These are phyloP conservation scores for Portunus trituberculatus DNA, from an alignment of 1,140 invertebrate species.

Conservation along the genomic window DNA sequence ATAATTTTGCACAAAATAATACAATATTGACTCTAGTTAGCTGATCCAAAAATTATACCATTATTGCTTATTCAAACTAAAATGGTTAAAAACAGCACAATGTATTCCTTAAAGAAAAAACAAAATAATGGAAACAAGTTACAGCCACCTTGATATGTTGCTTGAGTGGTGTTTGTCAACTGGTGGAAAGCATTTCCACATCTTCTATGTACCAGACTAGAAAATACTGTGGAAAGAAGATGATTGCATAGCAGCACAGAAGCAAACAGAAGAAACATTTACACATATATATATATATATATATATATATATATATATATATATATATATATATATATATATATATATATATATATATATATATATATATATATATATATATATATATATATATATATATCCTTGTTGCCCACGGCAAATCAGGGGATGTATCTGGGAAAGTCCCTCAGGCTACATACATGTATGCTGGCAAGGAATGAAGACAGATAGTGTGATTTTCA, in stretches of 20 bases:
- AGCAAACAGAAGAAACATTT: neutral
- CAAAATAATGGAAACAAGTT: neutral
- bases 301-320: neutral
- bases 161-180: neutral
- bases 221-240: neutral
- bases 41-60: neutral
- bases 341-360: neutral
- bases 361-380: neutral
- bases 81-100: conserved; percentile 37
- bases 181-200: neutral
- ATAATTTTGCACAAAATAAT: neutral
- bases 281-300: neutral
- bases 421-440: neutral
- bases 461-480: neutral
- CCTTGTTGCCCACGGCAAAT: neutral
- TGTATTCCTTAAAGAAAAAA: neutral
- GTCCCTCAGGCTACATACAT: neutral
- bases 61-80: conserved; percentile 48
- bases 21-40: neutral
- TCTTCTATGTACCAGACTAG: neutral
- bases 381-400: neutral
- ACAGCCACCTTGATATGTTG: conserved; percentile 16
- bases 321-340: neutral
- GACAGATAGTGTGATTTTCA: neutral
- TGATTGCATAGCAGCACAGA: neutral